These are phyloP conservation scores for Sebastiscus tertius DNA, from an alignment of 2,797 vertebrate genomes.

Conservation along the genomic window DNA sequence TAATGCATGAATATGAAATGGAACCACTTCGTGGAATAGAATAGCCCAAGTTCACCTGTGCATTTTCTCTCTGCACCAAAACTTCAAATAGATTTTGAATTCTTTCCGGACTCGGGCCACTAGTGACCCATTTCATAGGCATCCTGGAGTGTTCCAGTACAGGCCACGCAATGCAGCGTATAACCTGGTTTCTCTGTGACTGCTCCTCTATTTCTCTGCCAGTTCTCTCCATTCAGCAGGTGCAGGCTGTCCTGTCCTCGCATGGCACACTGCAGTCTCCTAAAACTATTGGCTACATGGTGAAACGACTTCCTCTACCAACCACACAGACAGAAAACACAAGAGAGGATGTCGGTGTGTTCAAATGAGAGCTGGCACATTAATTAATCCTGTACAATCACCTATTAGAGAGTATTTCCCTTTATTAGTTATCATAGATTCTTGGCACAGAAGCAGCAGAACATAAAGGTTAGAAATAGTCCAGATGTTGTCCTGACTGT, in stretches of 20 bases:
- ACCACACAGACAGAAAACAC: not conserved
- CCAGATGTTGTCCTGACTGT: conserved; percentile 28
- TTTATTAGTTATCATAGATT: not conserved
- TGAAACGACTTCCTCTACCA: not conserved
- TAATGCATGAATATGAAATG: conserved; percentile 20
- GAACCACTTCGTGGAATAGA: conserved; percentile 6
- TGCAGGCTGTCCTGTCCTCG: conserved; percentile 31
- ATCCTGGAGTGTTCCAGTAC: conserved; percentile 26
- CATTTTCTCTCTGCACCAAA: conserved; percentile 23
- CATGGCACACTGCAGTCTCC: conserved; percentile 13
- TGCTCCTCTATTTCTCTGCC: conserved; percentile 37
- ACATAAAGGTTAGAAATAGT: not conserved
- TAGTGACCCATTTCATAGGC: conserved; percentile 46
- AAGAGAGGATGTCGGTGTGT: not conserved
- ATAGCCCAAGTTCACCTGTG: conserved; percentile 5
- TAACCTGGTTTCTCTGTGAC: conserved; percentile 54
- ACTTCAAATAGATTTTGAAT: conserved; percentile 56
- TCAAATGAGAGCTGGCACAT: not conserved
- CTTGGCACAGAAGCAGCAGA: not conserved
- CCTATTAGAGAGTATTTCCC: not conserved
- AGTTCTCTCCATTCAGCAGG: conserved; percentile 30
- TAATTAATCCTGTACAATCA: not conserved
- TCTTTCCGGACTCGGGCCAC: conserved; percentile 32
- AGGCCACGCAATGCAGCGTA: conserved; percentile 54
- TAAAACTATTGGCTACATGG: conserved; percentile 33